Base-by-base conservation (phyloP, 53 echinoderm and acorn worm species). In the Henricia sp. region DNA sequence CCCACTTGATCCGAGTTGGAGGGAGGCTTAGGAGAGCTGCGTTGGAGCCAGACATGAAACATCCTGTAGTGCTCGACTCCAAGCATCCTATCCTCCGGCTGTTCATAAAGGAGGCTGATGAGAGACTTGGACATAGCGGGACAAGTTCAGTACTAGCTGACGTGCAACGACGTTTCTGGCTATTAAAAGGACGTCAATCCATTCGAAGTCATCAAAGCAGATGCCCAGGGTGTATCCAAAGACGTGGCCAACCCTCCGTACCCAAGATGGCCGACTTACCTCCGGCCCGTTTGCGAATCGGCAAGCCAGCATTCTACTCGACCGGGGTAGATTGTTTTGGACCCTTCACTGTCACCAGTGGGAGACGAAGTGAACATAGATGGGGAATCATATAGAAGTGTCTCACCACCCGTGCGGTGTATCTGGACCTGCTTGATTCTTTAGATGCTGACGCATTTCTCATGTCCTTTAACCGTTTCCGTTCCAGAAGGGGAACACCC, bases 371-470 rank as follows among this genome's bases (percentile, higher is more conserved):
- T 50, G 87, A 83, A 39, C 83, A 78, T 23, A 36, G 84, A 48
- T 84, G 84, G 84, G 75, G 84, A 37, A 51, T 84, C 24, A 89
- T 89, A 35, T 89, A 73, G 37, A 84, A 84, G 41, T 84, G 84
- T 23, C 29, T 89, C 53, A 84, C 75, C 3, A 89, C 89, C 6
- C 34, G 53, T 28, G 89, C 89, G 26, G 74, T 88, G 4, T 82
- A 82, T 33, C 53, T 82, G 1, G 82, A 82, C 57, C 9, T 88
- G 19, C 20, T 88, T 37, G 60, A 44, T 33, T 50, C 71, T 16
- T 59, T 88, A 58, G 71, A 82, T 20, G 30, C 82, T 24, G 82
- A 82, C 19, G 41, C 56, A 26, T 88, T 88, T 50, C 50, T 88
- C 6, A 14, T 82, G 39, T 60, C 88, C 19, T 83, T 83, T 50